Base-by-base conservation (phyloP, 2,888 invertebrate species). In the Heliconius cydno region DNA sequence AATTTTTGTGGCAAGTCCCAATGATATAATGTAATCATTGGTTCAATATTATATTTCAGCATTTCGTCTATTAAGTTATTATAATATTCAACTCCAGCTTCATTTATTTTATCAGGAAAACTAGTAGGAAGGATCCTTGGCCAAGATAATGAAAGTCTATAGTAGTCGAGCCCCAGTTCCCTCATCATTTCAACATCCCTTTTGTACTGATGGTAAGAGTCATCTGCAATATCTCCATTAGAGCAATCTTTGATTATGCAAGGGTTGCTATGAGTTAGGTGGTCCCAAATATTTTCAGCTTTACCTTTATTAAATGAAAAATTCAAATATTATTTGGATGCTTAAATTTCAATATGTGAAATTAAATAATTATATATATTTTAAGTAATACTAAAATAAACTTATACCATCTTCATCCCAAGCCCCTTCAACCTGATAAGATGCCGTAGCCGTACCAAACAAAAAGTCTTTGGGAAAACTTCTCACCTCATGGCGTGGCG, bases 81-180 rank as follows among this genome's bases (percentile, higher is more conserved):
- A 74, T 87, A 87, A 75, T 86, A 86, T 41, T 83, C 79, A 22
- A 87, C 84, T 6, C 85, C 85, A 3, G 91, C 91, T 82, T 92
- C 86, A 85, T 96, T 97, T 52, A 96, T 86, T 9, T 88, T 85
- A 73, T 94, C 90, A 3, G 90, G 83, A 68, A 92, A 91, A 57
- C 96, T 96, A 74, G 91, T 93, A 0, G 96, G 96, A 73, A 96
- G 87, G 28, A 97, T 90, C 57, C 96, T 88, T 0, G 96, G 84
- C 96, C 96, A 97, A 1, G 96, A 93, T n/a, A 96, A 87, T 1
- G 95, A 96, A 84, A 96, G 95, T 41, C 95, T 88, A 85, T 95
- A 95, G 80, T 90, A 91, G 80, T 95, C 87, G 0, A 92, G 86
- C 0, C 91, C 91, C 6, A 94, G 83, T 78, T 91, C 86, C 52